These are phyloP conservation scores for Lottia scabra DNA, from an alignment of 2,888 invertebrate genomes.

Conservation along the genomic window DNA sequence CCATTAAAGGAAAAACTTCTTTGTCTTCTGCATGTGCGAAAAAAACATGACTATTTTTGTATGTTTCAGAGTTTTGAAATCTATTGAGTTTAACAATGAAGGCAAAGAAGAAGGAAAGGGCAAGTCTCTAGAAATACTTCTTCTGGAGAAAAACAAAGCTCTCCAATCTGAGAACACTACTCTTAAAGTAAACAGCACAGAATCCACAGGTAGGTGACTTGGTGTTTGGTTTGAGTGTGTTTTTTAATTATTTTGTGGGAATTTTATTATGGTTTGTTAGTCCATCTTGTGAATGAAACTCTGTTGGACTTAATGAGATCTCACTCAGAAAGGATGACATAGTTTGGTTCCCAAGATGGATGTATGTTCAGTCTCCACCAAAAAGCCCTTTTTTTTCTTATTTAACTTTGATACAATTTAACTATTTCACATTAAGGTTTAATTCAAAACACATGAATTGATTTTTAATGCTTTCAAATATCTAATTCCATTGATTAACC, in stretches of 20 bases:
- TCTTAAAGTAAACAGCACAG: conserved; percentile 68
- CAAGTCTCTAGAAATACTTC: conserved; percentile 80
- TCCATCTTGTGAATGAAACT: background rate
- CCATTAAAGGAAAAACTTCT: too few species aligned
- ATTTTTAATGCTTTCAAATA: too few species aligned
- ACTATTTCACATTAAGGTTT: too few species aligned
- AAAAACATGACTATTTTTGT: background rate
- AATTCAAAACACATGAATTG: too few species aligned
- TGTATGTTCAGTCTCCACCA: too few species aligned
- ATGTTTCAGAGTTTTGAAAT: conserved; percentile 79
- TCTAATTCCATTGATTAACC: too few species aligned
- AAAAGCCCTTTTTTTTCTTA: too few species aligned
- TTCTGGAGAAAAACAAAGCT: conserved; percentile 83
- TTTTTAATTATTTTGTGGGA: background rate
- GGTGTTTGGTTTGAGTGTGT: background rate
- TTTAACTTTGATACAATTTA: too few species aligned
- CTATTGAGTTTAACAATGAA: conserved; percentile 79
- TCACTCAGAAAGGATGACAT: too few species aligned
- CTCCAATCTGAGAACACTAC: conserved; percentile 75
- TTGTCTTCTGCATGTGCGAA: too few species aligned
- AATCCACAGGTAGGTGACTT: conserved; percentile 67
- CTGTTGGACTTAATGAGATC: background rate
- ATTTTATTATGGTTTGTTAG: background rate
- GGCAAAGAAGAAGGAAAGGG: conserved; percentile 59
- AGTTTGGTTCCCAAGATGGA: too few species aligned